Percentiles rank a stretch among this genome's conserved stretches.
Evolutionary conservation across 1,140 invertebrate genomes (phyloP).

Genomic region (Drosophila kohkoa): DNA sequence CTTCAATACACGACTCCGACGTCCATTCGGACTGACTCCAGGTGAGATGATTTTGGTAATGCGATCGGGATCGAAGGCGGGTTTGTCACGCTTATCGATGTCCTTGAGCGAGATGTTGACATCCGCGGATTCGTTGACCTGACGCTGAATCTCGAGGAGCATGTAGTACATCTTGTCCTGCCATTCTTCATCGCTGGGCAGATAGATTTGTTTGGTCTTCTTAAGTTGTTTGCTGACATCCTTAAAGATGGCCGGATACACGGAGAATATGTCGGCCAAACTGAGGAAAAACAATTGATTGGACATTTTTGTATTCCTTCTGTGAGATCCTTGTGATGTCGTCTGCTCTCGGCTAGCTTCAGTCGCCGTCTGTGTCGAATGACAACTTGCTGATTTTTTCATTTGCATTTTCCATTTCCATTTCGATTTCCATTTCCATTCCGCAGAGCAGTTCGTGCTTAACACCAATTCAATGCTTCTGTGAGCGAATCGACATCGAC

Average conservation of each 20-base stretch:
- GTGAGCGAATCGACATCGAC: constrained; percentile 64
- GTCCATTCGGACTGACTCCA: constrained; percentile 55
- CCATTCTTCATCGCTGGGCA: constrained; percentile 91
- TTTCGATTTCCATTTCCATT: constrained; percentile 50
- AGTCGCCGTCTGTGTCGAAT: constrained; percentile 39
- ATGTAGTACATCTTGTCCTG: constrained; percentile 90
- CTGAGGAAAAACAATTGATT: constrained; percentile 83
- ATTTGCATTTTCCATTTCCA: constrained; percentile 67
- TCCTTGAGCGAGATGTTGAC: constrained; percentile 61
- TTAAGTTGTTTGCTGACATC: constrained; percentile 67
- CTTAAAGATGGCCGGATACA: constrained; percentile 83
- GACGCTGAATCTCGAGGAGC: constrained; percentile 89
- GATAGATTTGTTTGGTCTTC: constrained; percentile 82
- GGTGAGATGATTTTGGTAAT: constrained; percentile 67
- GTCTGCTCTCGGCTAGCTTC: constrained; percentile 13
- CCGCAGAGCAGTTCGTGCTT: constrained; percentile 65
- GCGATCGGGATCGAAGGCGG: constrained; percentile 64
- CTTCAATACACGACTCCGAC: constrained; percentile 50
- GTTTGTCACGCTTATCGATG: constrained; percentile 72
- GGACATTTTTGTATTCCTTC: constrained; percentile 49
- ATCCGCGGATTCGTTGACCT: constrained; percentile 74
- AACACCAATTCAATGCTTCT: constrained; percentile 80
- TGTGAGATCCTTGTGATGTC: constrained; percentile 11
- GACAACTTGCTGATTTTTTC: constrained; percentile 80
- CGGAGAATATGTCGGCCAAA: constrained; percentile 83